A percentile compares a stretch with the other conserved stretches of the same genome.
These are phyloP conservation scores for Manis pentadactyla DNA, from an alignment of 2,797 vertebrate genomes.

Conservation along the genomic window DNA sequence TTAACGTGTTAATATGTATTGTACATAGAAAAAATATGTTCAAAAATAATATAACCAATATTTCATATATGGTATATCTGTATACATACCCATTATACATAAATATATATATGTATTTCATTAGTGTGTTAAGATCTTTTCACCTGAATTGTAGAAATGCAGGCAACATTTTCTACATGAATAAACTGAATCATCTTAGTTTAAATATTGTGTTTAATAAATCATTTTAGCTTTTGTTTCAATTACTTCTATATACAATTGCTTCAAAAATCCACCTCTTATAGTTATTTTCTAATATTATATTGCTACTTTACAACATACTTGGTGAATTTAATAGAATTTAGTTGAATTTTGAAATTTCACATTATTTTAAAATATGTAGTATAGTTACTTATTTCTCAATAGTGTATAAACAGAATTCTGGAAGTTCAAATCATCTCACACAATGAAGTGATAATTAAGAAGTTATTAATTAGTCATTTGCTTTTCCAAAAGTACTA, in stretches of 20 bases:
- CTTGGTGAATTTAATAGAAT: not conserved
- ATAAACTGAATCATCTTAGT: not conserved
- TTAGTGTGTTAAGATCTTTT: not conserved
- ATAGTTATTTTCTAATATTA: not conserved
- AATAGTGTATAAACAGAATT: not conserved
- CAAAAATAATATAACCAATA: not conserved
- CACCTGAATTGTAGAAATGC: not conserved
- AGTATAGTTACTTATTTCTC: not conserved
- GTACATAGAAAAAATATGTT: not conserved
- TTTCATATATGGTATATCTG: not conserved
- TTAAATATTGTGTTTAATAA: not conserved
- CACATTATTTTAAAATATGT: not conserved
- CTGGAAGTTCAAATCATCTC: not conserved
- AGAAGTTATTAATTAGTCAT: not conserved
- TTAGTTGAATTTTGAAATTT: not conserved
- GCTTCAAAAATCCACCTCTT: not conserved
- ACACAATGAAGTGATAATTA: not conserved
- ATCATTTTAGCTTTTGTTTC: not conserved
- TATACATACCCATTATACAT: not conserved
- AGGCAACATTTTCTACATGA: not conserved
- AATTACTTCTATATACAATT: not conserved
- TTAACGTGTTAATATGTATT: not conserved
- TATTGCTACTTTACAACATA: not conserved
- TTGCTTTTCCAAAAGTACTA: not conserved
- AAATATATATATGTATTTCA: not conserved